These are phyloP conservation scores for Burhinus oedicnemus DNA, from an alignment of 2,113 vertebrate genomes.

Conservation along the genomic window DNA sequence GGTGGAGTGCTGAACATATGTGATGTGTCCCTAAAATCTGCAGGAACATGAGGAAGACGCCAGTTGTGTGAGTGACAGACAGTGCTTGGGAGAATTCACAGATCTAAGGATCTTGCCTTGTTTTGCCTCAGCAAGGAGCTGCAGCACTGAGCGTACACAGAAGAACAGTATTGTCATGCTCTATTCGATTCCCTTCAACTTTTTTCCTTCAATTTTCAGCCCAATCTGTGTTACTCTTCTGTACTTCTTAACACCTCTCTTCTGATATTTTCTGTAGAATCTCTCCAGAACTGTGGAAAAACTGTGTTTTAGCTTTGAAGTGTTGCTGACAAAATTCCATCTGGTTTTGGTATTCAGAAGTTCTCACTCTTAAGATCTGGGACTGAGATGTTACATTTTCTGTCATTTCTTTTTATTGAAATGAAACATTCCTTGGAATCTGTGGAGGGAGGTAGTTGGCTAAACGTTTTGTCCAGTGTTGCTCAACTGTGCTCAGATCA, in stretches of 20 bases:
- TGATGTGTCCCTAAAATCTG: not conserved
- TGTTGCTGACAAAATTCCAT: slow-evolving; percentile 32
- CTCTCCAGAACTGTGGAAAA: not conserved
- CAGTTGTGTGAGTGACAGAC: not conserved
- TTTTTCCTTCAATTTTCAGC: not conserved
- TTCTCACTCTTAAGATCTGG: not conserved
- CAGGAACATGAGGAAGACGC: not conserved
- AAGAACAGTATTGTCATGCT: not conserved
- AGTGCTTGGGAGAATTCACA: not conserved
- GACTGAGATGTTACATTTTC: not conserved
- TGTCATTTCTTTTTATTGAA: slow-evolving; percentile 1
- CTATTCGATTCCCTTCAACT: not conserved
- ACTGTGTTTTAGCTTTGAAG: not conserved
- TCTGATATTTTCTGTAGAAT: not conserved
- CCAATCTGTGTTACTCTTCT: not conserved
- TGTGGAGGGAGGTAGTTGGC: not conserved
- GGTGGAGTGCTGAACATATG: not conserved
- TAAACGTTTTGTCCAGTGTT: slow-evolving; percentile 37
- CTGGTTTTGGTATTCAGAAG: not conserved
- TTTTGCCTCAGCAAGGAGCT: not conserved
- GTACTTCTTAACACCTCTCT: not conserved
- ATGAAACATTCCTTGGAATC: slow-evolving; percentile 20
- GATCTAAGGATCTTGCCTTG: not conserved
- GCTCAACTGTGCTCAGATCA: slow-evolving; percentile 32
- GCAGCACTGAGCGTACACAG: not conserved